Conservation (phyloP, 2,797 vertebrate genomes). For the Acanthiza pusilla region DNA sequence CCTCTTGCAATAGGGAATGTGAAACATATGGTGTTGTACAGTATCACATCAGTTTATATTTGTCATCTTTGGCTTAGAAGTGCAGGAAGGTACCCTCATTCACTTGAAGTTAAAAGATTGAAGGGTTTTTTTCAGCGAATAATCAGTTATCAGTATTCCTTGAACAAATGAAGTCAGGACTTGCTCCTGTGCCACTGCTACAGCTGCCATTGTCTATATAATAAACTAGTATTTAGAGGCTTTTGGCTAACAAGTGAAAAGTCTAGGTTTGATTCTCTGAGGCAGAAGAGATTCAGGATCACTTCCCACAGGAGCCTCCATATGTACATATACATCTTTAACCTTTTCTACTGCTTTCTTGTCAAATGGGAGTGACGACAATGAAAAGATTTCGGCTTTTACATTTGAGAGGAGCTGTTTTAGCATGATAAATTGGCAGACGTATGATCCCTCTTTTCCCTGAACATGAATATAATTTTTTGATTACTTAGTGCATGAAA, state of each 20-base stretch:
- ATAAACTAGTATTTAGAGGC: not conserved
- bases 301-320: not conserved
- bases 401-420: not conserved
- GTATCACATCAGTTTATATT: not conserved
- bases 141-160: not conserved
- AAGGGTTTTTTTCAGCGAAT: not conserved
- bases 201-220: not conserved
- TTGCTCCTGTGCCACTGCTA: not conserved
- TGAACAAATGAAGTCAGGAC: not conserved
- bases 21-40: not conserved
- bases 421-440: not conserved
- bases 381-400: not conserved
- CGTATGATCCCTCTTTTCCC: not conserved
- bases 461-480: not conserved
- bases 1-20: not conserved
- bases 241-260: not conserved
- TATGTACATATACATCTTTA: not conserved
- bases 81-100: not conserved
- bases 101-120: not conserved
- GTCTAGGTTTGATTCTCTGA: not conserved
- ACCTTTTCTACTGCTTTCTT: not conserved
- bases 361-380: not conserved
- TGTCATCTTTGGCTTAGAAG: not conserved
- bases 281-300: not conserved
- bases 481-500: not conserved